phyloP scores from a whole-genome alignment of 2,113 vertebrate species.

The Elaphurus davidianus region DNA sequence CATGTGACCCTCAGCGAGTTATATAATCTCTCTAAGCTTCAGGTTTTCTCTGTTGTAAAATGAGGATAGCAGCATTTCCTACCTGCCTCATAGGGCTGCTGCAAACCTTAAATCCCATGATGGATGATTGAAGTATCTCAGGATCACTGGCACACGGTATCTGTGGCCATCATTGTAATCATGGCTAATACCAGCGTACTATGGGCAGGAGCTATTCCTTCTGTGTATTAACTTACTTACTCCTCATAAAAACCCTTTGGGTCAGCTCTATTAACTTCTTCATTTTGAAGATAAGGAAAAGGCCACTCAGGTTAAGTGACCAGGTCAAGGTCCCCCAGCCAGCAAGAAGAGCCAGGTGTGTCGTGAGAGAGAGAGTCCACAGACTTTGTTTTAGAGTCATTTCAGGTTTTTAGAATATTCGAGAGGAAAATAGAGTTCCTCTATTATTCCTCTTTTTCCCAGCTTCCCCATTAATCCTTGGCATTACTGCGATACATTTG shows the following conservation, averaged over 20 bases:
- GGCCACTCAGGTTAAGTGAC: neutral
- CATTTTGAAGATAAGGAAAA: neutral
- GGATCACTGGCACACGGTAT: fast-evolving
- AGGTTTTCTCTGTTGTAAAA: neutral
- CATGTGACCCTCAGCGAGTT: neutral
- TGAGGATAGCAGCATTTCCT: neutral
- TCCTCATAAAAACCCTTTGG: neutral
- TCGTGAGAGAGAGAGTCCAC: neutral
- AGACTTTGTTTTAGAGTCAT: neutral
- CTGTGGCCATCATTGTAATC: fast-evolving
- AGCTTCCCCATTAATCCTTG: neutral
- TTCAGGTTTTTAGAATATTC: neutral
- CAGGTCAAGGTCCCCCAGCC: neutral
- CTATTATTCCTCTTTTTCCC: fast-evolving
- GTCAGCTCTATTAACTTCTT: neutral
- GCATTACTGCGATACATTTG: neutral
- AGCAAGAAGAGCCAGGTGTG: neutral
- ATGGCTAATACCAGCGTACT: fast-evolving
- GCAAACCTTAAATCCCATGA: neutral
- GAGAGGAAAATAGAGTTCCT: neutral
- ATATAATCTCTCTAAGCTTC: neutral
- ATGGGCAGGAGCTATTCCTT: neutral
- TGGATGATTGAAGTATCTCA: neutral
- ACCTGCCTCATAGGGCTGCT: neutral
- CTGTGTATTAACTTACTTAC: neutral